A percentile compares a stretch with the other conserved stretches of the same genome.
Evolutionary conservation across 2,113 vertebrate genomes (phyloP).

Genomic region (Sorex araneus): DNA sequence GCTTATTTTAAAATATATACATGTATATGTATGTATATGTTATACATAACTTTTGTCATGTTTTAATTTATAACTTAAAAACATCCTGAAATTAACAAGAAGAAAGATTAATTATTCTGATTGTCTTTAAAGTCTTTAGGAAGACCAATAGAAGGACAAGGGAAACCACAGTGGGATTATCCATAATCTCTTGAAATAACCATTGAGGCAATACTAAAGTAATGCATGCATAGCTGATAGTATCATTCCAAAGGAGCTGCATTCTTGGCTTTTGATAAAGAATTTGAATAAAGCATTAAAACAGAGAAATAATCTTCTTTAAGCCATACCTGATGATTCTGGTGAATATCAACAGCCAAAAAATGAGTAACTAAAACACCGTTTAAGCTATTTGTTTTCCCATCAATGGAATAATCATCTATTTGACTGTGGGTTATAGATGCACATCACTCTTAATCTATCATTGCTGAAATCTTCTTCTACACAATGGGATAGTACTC

Average conservation of each 20-base stretch:
- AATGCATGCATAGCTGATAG: accelerated
- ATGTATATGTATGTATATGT: too few species aligned
- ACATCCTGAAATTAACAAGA: constrained; percentile 20
- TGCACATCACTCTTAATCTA: constrained; percentile 57
- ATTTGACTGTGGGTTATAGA: constrained; percentile 59
- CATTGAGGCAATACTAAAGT: too few species aligned
- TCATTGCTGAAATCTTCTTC: constrained; percentile 62
- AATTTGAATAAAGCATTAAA: background rate
- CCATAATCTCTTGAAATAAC: background rate
- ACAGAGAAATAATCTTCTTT: background rate
- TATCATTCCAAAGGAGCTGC: background rate
- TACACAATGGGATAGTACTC: constrained; percentile 62
- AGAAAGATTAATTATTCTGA: background rate
- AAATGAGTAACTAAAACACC: background rate
- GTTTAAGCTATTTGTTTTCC: constrained; percentile 17
- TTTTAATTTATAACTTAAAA: background rate
- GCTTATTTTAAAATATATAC: too few species aligned
- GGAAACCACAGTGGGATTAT: background rate
- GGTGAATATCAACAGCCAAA: background rate
- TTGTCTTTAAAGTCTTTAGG: constrained; percentile 9
- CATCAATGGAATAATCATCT: constrained; percentile 41
- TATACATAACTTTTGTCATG: too few species aligned
- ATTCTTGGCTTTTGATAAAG: background rate
- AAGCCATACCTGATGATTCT: background rate
- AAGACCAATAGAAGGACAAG: background rate